Evolutionary conservation across 2,888 invertebrate genomes (phyloP).

Genomic region (Drosophila anomalata): DNA sequence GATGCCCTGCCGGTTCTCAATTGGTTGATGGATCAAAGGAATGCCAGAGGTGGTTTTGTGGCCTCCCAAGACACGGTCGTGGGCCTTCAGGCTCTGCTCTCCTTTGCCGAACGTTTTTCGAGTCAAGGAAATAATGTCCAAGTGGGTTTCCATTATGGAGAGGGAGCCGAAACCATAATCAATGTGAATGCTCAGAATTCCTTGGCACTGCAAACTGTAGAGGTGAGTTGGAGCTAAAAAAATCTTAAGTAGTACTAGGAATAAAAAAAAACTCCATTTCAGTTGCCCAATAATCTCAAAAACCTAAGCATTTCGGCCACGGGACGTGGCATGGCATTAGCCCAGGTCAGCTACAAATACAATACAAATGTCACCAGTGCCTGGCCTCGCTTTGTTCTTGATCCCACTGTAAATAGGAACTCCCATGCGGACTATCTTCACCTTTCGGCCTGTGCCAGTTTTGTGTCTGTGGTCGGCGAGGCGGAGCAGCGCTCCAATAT

Average conservation of each 20-base stretch:
- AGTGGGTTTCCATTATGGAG: constrained; percentile 85
- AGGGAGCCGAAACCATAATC: constrained; percentile 84
- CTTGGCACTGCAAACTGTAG: constrained; percentile 91
- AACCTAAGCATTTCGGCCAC: constrained; percentile 90
- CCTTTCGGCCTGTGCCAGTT: constrained; percentile 91
- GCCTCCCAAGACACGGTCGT: constrained; percentile 92
- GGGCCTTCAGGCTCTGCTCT: constrained; percentile 88
- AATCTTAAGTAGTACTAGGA: not conserved
- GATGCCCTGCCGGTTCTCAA: constrained; percentile 86
- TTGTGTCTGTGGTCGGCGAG: constrained; percentile 79
- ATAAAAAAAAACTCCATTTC: not conserved
- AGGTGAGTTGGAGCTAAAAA: constrained; percentile 84
- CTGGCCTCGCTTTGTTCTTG: constrained; percentile 94
- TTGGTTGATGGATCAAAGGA: constrained; percentile 90
- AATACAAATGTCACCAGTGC: constrained; percentile 94
- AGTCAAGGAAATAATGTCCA: constrained; percentile 85
- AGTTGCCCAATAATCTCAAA: constrained; percentile 84
- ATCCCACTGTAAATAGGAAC: constrained; percentile 94
- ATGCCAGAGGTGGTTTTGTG: constrained; percentile 88
- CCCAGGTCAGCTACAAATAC: constrained; percentile 92
- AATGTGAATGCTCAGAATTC: constrained; percentile 91
- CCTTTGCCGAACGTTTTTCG: constrained; percentile 85
- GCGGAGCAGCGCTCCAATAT: constrained; percentile 88
- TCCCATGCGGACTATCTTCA: constrained; percentile 92
- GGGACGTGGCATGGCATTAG: constrained; percentile 91